phyloP scores from a whole-genome alignment of 2,888 invertebrate species.

The Hoplodrina ambigua region DNA sequence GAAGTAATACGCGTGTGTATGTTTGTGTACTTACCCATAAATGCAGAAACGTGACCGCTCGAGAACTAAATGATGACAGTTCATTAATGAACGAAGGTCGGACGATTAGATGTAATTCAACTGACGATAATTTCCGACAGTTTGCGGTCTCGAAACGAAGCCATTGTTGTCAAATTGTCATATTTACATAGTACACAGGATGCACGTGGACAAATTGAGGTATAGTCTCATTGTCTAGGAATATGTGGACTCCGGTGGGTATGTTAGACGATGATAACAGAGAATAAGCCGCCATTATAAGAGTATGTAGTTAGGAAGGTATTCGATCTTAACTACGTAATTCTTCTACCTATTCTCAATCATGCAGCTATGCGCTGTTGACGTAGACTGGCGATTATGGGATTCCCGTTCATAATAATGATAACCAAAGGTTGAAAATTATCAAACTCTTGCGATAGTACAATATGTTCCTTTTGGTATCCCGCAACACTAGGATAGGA shows the following conservation, averaged over 20 bases:
- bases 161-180: constrained; percentile 55
- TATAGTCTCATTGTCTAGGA: constrained; percentile 29
- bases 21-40: constrained; percentile 6
- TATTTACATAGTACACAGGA: constrained; percentile 40
- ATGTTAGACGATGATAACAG: background rate
- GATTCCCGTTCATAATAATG: too few relatives aligned
- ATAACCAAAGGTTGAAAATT: background rate
- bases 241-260: background rate
- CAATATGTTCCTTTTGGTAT: too few relatives aligned
- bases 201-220: constrained; percentile 4
- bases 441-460: too few relatives aligned
- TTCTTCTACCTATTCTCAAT: too few relatives aligned
- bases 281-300: background rate
- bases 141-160: constrained; percentile 21
- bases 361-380: too few relatives aligned
- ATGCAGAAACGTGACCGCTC: constrained; percentile 53
- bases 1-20: constrained; percentile 23
- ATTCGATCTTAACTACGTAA: too few relatives aligned
- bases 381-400: too few relatives aligned
- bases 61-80: constrained; percentile 50
- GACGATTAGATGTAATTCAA: constrained; percentile 58
- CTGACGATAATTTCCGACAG: constrained; percentile 48
- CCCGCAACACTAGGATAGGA: too few relatives aligned
- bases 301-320: too few relatives aligned
- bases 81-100: constrained; percentile 64